Percentiles rank a stretch among this genome's conserved stretches.
phyloP scores from a whole-genome alignment of 2,888 invertebrate species.

The Cylloceria caligata region DNA sequence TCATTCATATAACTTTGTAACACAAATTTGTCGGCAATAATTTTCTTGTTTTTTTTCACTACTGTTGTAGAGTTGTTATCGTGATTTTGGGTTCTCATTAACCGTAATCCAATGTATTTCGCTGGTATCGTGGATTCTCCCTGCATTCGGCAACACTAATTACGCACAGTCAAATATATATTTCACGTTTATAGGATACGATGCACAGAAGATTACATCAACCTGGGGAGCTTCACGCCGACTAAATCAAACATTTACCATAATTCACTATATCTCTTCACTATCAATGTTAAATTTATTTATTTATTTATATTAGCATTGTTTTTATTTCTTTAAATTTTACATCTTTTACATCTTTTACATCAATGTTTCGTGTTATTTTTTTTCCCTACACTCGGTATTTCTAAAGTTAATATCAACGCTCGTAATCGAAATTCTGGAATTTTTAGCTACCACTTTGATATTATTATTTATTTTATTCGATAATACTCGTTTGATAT shows the following conservation, averaged over 20 bases:
- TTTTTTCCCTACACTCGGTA: not conserved
- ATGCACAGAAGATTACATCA: slow-evolving; percentile 6
- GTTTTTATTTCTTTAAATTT: not conserved
- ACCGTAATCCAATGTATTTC: slow-evolving; percentile 2
- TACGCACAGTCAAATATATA: slow-evolving; percentile 1
- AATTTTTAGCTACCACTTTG: not conserved
- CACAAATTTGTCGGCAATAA: not conserved
- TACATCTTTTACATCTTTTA: not conserved
- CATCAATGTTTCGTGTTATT: not conserved
- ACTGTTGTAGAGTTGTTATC: not conserved
- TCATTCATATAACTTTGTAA: slow-evolving; percentile 15
- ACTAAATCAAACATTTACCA: no score
- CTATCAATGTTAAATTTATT: not conserved
- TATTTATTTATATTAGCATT: not conserved
- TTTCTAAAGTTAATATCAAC: not conserved
- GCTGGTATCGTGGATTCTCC: not conserved
- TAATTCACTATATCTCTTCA: not conserved
- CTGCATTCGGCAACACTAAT: slow-evolving; percentile 9
- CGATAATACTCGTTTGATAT: no score
- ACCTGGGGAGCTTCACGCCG: not conserved
- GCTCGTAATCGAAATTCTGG: not conserved
- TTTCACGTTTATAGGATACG: slow-evolving; percentile 16
- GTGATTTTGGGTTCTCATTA: slow-evolving; percentile 4
- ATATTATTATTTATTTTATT: not conserved
- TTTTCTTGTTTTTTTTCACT: not conserved